Base-by-base conservation (phyloP, 2,888 invertebrate genomes). In the Synanthedon vespiformis region DNA sequence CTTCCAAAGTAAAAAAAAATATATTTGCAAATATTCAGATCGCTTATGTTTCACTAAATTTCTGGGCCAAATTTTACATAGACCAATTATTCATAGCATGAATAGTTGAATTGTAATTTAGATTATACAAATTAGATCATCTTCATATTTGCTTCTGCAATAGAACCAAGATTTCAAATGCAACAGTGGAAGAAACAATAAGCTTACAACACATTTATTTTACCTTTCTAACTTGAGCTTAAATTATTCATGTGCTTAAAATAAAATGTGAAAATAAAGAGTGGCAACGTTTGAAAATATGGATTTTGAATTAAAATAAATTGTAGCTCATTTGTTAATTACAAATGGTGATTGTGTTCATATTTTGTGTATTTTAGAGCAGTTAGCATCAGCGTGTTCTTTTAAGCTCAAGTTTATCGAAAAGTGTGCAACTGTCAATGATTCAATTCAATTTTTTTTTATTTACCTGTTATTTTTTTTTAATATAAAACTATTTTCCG, bases 201-300 rank as follows among this genome's bases (percentile, higher is more conserved):
- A 74, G 73, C 72, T 69, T 60, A 68, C 61, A 70, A 71, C 68
- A 65, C n/a, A n/a, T 41, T 41, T 18, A 50, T 47, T 22, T 52
- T 56, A 67, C 75, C 80, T 74, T 81, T 80, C 74, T 80, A 81
- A 82, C 83, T 81, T 77, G 77, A 80, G 58, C 62, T 64, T 51
- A 55, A 58, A 56, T 58, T 40, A 6, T 44, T n/a, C 6, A 13
- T 47, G 65, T 70, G 70, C 65, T 59, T 56, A 54, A 48, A 40
- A 48, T 49, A 22, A 14, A 47, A 50, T 22, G 54, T 55, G 44
- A 53, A 48, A 12, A 18, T 8, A 47, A 48, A 27, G n/a, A 40
- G 22, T 22, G 48, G 12, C 6, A 48, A 18, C 1, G 34, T 34
- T 10, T 34, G 34, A 34, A 34, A 10, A 34, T 2, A 34, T 34